A percentile compares a stretch with the other conserved stretches of the same genome.
Conservation (phyloP, 2,113 vertebrate genomes). For the Festucalex cinctus region DNA sequence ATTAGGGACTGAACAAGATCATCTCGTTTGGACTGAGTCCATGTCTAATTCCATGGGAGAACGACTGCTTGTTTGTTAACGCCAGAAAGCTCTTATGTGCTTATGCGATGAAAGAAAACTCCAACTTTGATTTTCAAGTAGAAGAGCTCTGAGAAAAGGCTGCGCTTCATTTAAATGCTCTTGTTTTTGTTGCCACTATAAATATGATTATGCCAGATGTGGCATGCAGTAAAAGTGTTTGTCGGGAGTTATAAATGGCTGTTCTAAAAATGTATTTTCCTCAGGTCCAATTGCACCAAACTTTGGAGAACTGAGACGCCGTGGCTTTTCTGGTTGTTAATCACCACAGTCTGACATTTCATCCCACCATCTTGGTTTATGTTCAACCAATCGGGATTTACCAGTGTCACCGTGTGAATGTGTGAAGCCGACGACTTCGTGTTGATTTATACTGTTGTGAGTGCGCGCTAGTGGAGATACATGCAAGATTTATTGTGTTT, state of each 20-base stretch:
- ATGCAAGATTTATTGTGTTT: slow-evolving; percentile 8
- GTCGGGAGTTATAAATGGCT: slow-evolving; percentile 52
- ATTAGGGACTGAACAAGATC: slow-evolving; percentile 36
- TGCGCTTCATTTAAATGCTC: slow-evolving; percentile 56
- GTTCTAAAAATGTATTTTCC: slow-evolving; percentile 51
- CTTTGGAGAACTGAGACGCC: slow-evolving; percentile 39
- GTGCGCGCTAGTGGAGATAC: slow-evolving; percentile 1
- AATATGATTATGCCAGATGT: slow-evolving; percentile 65
- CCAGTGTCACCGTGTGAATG: slow-evolving; percentile 16
- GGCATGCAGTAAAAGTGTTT: slow-evolving; percentile 46
- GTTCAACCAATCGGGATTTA: slow-evolving; percentile 34
- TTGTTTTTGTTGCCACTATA: slow-evolving; percentile 66
- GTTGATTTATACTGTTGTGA: slow-evolving; percentile 16
- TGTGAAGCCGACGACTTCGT: not conserved
- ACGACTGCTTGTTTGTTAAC: slow-evolving; percentile 61
- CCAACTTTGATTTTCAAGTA: slow-evolving; percentile 43
- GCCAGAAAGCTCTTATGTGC: slow-evolving; percentile 50
- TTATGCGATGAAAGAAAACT: slow-evolving; percentile 61
- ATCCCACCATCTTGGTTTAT: slow-evolving; percentile 45
- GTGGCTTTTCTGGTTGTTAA: slow-evolving; percentile 35
- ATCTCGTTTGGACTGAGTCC: slow-evolving; percentile 39
- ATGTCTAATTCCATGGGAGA: slow-evolving; percentile 68
- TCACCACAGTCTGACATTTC: slow-evolving; percentile 40
- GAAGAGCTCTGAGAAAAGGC: slow-evolving; percentile 48
- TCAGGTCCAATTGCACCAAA: slow-evolving; percentile 30